These are phyloP conservation scores for Mesoligia furuncula DNA, from an alignment of 2,888 invertebrate genomes.

Conservation along the genomic window DNA sequence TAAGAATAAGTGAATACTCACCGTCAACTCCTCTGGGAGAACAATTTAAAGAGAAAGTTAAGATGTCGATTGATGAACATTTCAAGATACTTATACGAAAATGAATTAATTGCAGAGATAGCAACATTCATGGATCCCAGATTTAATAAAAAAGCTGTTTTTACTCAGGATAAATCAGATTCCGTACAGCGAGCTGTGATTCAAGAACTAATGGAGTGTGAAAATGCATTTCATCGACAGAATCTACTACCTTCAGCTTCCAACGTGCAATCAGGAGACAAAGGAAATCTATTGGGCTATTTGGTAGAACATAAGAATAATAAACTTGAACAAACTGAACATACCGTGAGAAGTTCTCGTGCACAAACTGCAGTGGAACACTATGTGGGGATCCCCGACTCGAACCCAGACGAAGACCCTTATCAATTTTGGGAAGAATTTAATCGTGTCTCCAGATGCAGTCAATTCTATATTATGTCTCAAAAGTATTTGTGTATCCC, in stretches of 20 bases:
- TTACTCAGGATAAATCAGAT: slow-evolving; percentile 1
- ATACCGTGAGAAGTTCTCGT: neutral
- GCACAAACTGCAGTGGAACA: neutral
- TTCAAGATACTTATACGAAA: neutral
- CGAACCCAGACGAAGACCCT: neutral
- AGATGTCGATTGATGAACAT: neutral
- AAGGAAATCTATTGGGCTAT: neutral
- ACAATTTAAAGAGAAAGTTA: neutral
- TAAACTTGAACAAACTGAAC: neutral
- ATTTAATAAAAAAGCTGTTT: neutral
- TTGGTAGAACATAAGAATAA: neutral
- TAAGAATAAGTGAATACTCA: neutral
- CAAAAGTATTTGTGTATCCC: slow-evolving; percentile 19
- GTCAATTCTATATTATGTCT: slow-evolving; percentile 5
- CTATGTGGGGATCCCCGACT: neutral
- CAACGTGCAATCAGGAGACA: neutral
- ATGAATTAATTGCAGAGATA: neutral
- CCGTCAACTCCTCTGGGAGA: neutral
- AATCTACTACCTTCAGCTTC: neutral
- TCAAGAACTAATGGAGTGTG: neutral
- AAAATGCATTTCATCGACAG: neutral
- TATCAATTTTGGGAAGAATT: slow-evolving; percentile 6
- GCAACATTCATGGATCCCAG: slow-evolving; percentile 17
- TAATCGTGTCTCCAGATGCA: slow-evolving; percentile 7
- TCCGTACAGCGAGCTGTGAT: neutral